A percentile compares a stretch with the other conserved stretches of the same genome.
These are phyloP conservation scores for Danio tinwini DNA, from an alignment of 2,797 vertebrate genomes.

Conservation along the genomic window DNA sequence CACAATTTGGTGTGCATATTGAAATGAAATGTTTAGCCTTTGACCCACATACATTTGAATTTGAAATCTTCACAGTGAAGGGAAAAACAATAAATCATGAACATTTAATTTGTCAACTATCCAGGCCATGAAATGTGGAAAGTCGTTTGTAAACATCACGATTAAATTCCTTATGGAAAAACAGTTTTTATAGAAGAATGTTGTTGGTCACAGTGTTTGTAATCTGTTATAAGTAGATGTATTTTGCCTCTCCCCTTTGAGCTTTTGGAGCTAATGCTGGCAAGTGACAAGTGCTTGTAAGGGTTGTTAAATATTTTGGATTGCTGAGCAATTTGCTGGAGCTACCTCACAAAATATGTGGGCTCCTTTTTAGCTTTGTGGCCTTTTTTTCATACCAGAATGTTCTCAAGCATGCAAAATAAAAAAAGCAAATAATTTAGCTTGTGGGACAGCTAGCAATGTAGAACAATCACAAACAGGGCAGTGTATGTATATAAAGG, in stretches of 20 bases:
- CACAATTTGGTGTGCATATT: no score
- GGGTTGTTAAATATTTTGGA: constrained; percentile 19
- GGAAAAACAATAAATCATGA: not conserved
- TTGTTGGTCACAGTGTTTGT: constrained; percentile 18
- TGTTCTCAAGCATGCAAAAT: constrained; percentile 11
- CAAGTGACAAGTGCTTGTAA: not conserved
- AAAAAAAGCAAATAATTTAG: constrained; percentile 37
- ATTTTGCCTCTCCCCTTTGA: constrained; percentile 4
- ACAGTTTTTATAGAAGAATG: constrained; percentile 2
- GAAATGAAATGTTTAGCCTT: no score
- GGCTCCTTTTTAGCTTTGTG: constrained; percentile 23
- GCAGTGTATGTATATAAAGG: constrained; percentile 15
- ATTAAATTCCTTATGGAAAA: constrained; percentile 14
- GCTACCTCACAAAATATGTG: constrained; percentile 25
- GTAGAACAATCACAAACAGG: constrained; percentile 30
- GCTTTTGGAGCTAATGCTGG: constrained; percentile 4
- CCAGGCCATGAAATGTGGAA: not conserved
- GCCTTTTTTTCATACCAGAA: not conserved
- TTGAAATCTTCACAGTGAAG: no score
- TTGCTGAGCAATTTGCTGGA: constrained; percentile 38
- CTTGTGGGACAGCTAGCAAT: constrained; percentile 18
- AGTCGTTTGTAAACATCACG: not conserved
- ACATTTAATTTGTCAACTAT: constrained; percentile 25
- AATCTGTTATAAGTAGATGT: not conserved
- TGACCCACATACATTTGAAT: no score